phyloP scores from a whole-genome alignment of 2,888 invertebrate species.

The Tricholauxania praeusta region DNA sequence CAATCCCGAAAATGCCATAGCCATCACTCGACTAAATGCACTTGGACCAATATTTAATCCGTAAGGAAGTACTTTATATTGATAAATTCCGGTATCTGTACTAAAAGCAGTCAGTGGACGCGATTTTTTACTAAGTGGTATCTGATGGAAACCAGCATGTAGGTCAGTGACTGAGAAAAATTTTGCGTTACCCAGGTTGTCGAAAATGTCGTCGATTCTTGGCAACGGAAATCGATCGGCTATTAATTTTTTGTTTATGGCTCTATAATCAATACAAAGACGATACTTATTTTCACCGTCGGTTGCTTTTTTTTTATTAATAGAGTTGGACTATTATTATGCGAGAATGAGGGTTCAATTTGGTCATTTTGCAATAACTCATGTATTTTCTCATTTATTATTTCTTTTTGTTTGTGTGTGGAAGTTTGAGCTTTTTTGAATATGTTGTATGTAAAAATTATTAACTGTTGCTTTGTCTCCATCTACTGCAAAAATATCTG shows the following conservation, averaged over 20 bases:
- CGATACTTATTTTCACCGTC: too few species aligned
- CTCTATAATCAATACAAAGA: too few species aligned
- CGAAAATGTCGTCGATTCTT: background rate
- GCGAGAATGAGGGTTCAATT: too few species aligned
- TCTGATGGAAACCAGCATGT: constrained; percentile 1
- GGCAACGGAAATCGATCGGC: background rate
- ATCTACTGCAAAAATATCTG: constrained; percentile 2
- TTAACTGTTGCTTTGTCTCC: background rate
- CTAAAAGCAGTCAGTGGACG: background rate
- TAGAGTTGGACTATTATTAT: too few species aligned
- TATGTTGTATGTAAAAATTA: constrained; percentile 1
- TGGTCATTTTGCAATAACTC: background rate
- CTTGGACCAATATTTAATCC: constrained; percentile 8
- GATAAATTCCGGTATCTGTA: constrained; percentile 7
- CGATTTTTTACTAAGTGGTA: background rate
- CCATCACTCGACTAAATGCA: too few species aligned
- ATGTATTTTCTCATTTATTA: constrained; percentile 1
- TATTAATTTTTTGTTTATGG: background rate
- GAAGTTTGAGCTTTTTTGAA: background rate
- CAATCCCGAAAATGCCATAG: too few species aligned
- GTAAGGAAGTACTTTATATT: background rate
- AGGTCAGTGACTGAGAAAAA: background rate
- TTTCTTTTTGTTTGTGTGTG: background rate
- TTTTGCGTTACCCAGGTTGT: background rate
- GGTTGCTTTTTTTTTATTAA: too few species aligned